These are phyloP conservation scores for Alauda arvensis DNA, from an alignment of 2,797 vertebrate species.

Conservation along the genomic window DNA sequence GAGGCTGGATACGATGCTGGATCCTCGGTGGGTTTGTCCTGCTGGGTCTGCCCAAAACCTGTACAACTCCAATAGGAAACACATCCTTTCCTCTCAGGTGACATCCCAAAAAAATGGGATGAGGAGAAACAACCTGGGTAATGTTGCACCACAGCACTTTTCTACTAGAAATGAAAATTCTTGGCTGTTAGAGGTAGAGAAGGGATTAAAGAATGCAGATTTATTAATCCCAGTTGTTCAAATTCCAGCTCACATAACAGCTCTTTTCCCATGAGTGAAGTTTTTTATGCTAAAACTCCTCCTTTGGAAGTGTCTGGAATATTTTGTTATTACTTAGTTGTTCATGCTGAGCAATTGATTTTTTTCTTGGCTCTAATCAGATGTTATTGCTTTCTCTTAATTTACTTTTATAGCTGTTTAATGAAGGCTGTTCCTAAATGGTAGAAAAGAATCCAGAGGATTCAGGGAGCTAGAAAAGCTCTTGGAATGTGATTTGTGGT, in stretches of 20 bases:
- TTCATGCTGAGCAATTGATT: constrained; percentile 27
- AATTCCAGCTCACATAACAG: constrained; percentile 5
- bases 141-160: fast-evolving
- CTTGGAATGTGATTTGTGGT: not conserved
- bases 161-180: not conserved
- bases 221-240: constrained; percentile 33
- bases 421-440: constrained; percentile 6
- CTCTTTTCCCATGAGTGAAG: not conserved
- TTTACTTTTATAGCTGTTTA: constrained; percentile 44
- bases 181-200: not conserved
- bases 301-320: constrained; percentile 16
- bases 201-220: not conserved
- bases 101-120: fast-evolving
- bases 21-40: not conserved
- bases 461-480: not conserved
- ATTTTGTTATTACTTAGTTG: constrained; percentile 24
- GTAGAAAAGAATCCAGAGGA: not conserved
- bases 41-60: not conserved
- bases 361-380: constrained; percentile 35
- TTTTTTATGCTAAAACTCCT: constrained; percentile 2
- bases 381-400: constrained; percentile 45
- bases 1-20: fast-evolving
- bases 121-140: not conserved
- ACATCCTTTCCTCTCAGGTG: not conserved
- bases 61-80: fast-evolving